These are phyloP conservation scores for Morone chrysops DNA, from an alignment of 2,113 vertebrate species.

Conservation along the genomic window DNA sequence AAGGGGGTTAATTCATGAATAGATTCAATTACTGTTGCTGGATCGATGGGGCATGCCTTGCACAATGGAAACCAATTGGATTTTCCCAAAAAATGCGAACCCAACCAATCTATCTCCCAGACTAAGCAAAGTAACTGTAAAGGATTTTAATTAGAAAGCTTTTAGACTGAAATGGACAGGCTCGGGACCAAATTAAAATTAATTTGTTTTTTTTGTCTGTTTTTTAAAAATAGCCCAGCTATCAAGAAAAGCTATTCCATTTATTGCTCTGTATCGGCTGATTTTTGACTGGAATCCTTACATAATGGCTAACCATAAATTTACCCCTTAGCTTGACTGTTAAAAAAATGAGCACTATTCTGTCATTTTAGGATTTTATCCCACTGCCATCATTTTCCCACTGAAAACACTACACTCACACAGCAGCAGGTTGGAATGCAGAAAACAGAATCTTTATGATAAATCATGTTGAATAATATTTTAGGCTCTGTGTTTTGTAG, in stretches of 20 bases:
- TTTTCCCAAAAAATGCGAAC: constrained; percentile 17
- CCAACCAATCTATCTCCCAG: constrained; percentile 4
- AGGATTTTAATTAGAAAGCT: constrained; percentile 46
- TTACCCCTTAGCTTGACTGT: background rate
- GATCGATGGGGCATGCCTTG: constrained; percentile 7
- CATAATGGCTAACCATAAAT: background rate
- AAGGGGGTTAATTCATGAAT: background rate
- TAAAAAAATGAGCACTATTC: too few species aligned
- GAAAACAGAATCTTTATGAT: background rate
- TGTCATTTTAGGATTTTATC: background rate
- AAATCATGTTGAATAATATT: background rate
- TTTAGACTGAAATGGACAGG: constrained; percentile 30
- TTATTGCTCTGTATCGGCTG: background rate
- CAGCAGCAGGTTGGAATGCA: background rate
- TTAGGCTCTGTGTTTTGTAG: background rate
- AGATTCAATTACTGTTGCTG: constrained; percentile 28
- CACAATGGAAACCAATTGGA: constrained; percentile 31
- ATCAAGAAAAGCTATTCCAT: background rate
- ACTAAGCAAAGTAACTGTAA: constrained; percentile 26
- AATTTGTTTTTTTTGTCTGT: background rate
- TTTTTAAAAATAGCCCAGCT: background rate
- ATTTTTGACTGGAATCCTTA: background rate
- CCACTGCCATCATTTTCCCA: background rate
- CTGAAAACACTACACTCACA: background rate
- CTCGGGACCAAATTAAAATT: constrained; percentile 28